Percentiles rank a stretch among this genome's conserved stretches.
Evolutionary conservation across 2,888 invertebrate genomes (phyloP).

Genomic region (Perdita meconis): DNA sequence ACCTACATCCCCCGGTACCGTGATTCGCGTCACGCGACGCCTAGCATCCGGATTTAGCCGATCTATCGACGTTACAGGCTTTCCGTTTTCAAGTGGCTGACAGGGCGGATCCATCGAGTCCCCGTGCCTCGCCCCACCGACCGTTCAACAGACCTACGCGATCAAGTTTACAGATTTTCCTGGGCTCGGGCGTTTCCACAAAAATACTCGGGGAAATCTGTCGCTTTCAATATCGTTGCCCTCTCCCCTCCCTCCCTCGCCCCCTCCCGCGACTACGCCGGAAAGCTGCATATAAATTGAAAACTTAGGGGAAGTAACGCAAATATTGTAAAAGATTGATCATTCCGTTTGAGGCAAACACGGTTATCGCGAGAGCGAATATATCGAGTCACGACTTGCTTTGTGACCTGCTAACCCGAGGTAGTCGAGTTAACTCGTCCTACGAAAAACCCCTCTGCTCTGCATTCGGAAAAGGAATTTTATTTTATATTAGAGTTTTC

Average conservation of each 20-base stretch:
- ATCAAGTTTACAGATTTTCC: constrained; percentile 34
- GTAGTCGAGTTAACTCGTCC: too few species aligned
- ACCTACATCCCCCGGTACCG: constrained; percentile 15
- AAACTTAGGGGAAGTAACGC: constrained; percentile 38
- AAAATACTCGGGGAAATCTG: constrained; percentile 3
- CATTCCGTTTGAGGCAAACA: constrained; percentile 30
- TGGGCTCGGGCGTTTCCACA: background rate
- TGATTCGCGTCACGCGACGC: constrained; percentile 22
- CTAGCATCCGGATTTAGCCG: constrained; percentile 6
- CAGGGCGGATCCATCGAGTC: constrained; percentile 16
- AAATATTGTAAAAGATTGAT: constrained; percentile 40
- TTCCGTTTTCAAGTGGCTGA: constrained; percentile 25
- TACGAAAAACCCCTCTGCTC: too few species aligned
- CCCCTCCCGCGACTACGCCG: constrained; percentile 27
- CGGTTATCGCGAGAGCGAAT: background rate
- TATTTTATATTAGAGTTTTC: too few species aligned
- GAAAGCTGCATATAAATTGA: constrained; percentile 51
- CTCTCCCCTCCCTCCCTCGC: too few species aligned
- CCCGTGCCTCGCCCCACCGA: background rate
- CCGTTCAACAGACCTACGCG: constrained; percentile 12
- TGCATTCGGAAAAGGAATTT: too few species aligned
- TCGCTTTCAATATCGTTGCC: constrained; percentile 30
- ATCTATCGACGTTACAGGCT: constrained; percentile 27
- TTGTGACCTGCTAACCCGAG: background rate
- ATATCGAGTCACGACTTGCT: constrained; percentile 15